Base-by-base conservation (phyloP, 2,113 vertebrate species). In the Apodemus sylvaticus region DNA sequence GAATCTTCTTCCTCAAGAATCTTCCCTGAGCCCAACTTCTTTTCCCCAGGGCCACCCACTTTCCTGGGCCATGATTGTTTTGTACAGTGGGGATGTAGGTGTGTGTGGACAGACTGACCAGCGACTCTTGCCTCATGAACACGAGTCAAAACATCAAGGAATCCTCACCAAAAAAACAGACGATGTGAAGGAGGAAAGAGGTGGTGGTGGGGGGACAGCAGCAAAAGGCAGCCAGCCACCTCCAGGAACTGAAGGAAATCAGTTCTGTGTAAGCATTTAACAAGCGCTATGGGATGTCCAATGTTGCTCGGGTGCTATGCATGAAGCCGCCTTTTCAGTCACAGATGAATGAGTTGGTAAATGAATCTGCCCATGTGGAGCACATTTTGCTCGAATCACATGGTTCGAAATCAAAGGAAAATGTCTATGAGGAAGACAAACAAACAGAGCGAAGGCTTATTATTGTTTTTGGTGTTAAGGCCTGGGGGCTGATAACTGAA, bases 211-310 rank as follows among this genome's bases (percentile, higher is more conserved):
- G 4, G 2, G 34, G 4, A 4, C 9, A 22, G 8, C 22, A 19
- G 12, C n/a, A 39, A 91, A 78, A 1, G 48, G 79, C 14, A 51
- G 31, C 14, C 14, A 51, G 31, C 14, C 62, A 81, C 51, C 73
- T 36, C 10, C 5, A 14, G 5, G n/a, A 74, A 87, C 34, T 79
- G 71, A 66, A 91, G 88, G 51, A 64, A 74, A 95, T 83, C 16
- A 34, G 36, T 78, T 53, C 83, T 53, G 39, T 78, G 60, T 70
- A 42, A 77, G 26, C 82, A 78, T 90, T 92, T 83, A 22, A n/a
- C 71, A 93, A 97, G 95, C 89, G 76, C 89, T 68, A 70, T 90
- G 77, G 97, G 96, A 93, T 76, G 97, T 96, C 81, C 48, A 17
- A 83, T 34, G 53, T 70, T 1, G 55, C 89, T 53, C 48, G 5